Conservation (phyloP, 2,797 vertebrate species). For the Cryptoprocta ferox region DNA sequence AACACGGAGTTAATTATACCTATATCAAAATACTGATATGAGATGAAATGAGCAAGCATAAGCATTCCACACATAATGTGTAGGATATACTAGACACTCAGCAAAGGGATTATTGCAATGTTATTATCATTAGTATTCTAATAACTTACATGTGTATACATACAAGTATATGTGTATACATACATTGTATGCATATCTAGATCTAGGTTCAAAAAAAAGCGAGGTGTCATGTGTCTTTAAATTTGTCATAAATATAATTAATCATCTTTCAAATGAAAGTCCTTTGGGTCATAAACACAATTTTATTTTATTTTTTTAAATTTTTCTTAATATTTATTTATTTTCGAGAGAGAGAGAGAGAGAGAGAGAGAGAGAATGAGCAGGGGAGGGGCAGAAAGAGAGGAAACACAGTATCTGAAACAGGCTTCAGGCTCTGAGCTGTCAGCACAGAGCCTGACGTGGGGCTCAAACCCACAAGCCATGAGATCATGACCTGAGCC, state of each 20-base stretch:
- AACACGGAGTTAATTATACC: neutral
- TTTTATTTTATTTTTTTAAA: no score
- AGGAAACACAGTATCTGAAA: no score
- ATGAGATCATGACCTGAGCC: no score
- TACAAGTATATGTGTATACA: neutral
- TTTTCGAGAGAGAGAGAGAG: no score
- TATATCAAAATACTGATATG: neutral
- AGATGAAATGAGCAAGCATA: neutral
- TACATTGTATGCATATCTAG: neutral
- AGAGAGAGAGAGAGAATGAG: no score
- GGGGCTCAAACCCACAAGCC: no score
- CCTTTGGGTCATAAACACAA: neutral
- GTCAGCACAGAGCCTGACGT: no score
- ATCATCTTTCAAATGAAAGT: slow-evolving; percentile 3
- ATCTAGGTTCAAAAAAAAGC: neutral
- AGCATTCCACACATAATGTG: neutral
- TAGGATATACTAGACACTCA: neutral
- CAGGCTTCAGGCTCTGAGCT: no score
- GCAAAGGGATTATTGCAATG: neutral
- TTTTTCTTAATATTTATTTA: no score
- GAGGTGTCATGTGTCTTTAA: slow-evolving; percentile 15
- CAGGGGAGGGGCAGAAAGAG: no score
- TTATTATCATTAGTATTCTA: neutral
- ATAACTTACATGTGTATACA: neutral
- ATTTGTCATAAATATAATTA: slow-evolving; percentile 31